phyloP scores from a whole-genome alignment of 1,140 invertebrate genomes.

The Caerostris darwini region DNA sequence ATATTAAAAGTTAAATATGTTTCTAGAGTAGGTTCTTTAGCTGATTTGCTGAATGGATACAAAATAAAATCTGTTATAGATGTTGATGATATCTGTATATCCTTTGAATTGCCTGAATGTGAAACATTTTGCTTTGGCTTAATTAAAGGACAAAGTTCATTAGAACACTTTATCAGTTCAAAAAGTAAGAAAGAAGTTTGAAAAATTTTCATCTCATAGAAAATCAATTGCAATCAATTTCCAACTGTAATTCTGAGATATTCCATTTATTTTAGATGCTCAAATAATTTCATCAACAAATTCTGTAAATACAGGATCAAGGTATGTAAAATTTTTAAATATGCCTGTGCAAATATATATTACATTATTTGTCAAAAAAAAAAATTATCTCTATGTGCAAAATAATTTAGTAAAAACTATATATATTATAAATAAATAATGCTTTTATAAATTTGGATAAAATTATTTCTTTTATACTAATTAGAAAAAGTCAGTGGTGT shows the following conservation, averaged over 20 bases:
- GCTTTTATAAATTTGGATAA: no score
- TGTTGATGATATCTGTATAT: conserved; percentile 80
- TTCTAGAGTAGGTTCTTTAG: conserved; percentile 14
- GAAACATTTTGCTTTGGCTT: conserved; percentile 67
- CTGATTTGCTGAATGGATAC: conserved; percentile 37
- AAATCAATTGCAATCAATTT: no score
- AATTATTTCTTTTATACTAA: no score
- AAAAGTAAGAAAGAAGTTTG: conserved; percentile 48
- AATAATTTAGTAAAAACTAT: no score
- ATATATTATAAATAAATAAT: no score
- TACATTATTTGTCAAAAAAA: neutral
- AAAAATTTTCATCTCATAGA: no score
- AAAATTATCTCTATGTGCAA: no score
- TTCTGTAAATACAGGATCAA: conserved; percentile 81
- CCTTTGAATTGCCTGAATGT: conserved; percentile 80
- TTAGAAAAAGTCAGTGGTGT: no score
- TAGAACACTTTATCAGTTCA: conserved; percentile 63
- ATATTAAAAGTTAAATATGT: neutral
- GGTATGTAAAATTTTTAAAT: conserved; percentile 78
- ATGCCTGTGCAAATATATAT: neutral
- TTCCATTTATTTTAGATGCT: conserved; percentile 1
- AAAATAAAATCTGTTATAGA: conserved; percentile 43
- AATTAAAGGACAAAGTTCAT: conserved; percentile 59
- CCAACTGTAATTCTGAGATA: no score
- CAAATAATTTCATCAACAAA: conserved; percentile 50